phyloP scores from a whole-genome alignment of 1,140 invertebrate genomes.

The Zaprionus vittiger region DNA sequence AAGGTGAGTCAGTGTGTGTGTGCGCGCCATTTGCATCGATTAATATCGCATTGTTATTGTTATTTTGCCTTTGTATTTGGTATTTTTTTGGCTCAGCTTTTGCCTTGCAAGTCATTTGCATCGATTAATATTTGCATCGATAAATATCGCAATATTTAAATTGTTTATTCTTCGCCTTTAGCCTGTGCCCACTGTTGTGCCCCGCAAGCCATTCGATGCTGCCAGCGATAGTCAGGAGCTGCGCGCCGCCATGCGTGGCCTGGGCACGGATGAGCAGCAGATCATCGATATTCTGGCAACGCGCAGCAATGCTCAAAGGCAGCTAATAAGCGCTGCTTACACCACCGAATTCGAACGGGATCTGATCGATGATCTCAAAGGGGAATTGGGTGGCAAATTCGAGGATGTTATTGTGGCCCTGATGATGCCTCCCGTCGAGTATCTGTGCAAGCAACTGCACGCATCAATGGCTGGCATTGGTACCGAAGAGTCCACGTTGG shows the following conservation, averaged over 20 bases:
- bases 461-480: conserved; percentile 88
- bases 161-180: conserved; percentile 42
- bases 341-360: conserved; percentile 91
- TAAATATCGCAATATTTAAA: neutral
- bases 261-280: conserved; percentile 91
- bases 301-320: conserved; percentile 88
- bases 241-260: conserved; percentile 90
- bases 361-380: conserved; percentile 90
- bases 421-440: conserved; percentile 89
- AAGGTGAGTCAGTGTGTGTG: conserved; percentile 52
- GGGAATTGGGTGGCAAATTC: conserved; percentile 91
- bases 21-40: neutral
- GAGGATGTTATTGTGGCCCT: conserved; percentile 91
- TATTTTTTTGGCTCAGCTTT: neutral
- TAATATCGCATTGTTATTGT: neutral
- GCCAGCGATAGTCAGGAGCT: conserved; percentile 88
- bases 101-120: conserved; percentile 2
- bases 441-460: conserved; percentile 89
- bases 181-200: conserved; percentile 87
- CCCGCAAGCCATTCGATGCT: conserved; percentile 87
- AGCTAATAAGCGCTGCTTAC: conserved; percentile 88
- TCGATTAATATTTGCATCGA: conserved; percentile 13
- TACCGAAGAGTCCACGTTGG: conserved; percentile 87
- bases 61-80: neutral
- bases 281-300: conserved; percentile 90